Percentiles rank a stretch among this genome's conserved stretches.
Evolutionary conservation across 2,797 vertebrate genomes (phyloP).

Genomic region (Halcyon badia): DNA sequence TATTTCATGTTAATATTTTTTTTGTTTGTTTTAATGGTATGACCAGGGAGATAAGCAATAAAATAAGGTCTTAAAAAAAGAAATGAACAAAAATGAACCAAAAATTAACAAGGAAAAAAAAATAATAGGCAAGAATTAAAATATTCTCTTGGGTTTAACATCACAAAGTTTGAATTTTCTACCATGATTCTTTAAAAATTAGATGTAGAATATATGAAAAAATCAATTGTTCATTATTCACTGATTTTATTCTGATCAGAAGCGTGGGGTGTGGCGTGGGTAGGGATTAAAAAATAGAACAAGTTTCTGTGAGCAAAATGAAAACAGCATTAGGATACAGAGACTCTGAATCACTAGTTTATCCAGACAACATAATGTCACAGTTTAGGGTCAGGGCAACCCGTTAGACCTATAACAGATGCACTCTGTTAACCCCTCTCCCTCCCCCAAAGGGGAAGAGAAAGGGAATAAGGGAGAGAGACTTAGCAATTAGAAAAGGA

Average conservation of each 20-base stretch:
- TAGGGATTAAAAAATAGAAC: background rate
- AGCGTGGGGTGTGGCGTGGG: rapidly evolving
- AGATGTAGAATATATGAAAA: background rate
- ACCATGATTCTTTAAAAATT: background rate
- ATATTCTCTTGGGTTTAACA: background rate
- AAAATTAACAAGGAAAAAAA: background rate
- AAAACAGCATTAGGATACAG: background rate
- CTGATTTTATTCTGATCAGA: background rate
- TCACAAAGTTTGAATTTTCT: background rate
- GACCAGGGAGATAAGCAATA: background rate
- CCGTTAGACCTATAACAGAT: too few relatives aligned
- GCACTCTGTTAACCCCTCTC: too few relatives aligned
- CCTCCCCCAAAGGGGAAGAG: too few relatives aligned
- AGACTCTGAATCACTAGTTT: background rate
- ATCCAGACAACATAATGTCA: background rate
- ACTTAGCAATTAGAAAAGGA: too few relatives aligned
- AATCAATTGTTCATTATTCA: background rate
- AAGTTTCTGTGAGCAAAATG: background rate
- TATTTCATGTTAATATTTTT: background rate
- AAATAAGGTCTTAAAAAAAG: background rate
- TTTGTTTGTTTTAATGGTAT: background rate
- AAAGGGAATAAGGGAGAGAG: too few relatives aligned
- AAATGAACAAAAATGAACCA: background rate
- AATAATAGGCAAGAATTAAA: background rate
- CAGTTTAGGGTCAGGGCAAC: too few relatives aligned